Conservation (phyloP, 37 sponge, comb jelly and placozoan genomes). For the Agelas oroides region DNA sequence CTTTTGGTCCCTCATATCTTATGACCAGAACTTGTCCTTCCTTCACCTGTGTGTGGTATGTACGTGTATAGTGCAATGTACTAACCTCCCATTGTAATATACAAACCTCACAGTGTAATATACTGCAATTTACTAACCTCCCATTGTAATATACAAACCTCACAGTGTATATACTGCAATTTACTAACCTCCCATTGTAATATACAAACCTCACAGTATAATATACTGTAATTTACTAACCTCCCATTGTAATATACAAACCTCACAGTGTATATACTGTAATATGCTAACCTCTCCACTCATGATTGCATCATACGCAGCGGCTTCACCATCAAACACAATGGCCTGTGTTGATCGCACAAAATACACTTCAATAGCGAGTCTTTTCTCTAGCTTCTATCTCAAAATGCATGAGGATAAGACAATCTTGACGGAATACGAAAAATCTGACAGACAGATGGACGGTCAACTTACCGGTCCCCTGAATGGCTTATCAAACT, state of each 20-base stretch:
- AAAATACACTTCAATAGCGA: background rate
- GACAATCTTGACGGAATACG: too few species aligned
- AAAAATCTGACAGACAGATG: background rate
- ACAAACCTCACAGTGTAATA: constrained; percentile 73
- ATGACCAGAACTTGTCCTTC: constrained; percentile 76
- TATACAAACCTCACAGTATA: constrained; percentile 73
- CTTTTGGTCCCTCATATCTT: constrained; percentile 81
- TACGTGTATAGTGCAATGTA: background rate
- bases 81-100: constrained; percentile 50
- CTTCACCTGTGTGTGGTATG: constrained; percentile 65
- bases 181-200: constrained; percentile 33
- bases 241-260: constrained; percentile 78
- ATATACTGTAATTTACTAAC: constrained; percentile 43
- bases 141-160: constrained; percentile 75
- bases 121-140: constrained; percentile 58
- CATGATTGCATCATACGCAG: constrained; percentile 77
- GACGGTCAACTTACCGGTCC: constrained; percentile 59
- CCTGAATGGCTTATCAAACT: constrained; percentile 62
- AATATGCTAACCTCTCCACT: constrained; percentile 31
- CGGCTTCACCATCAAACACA: constrained; percentile 78
- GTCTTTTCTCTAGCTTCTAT: background rate
- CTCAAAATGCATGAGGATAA: background rate
- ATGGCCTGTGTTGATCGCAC: constrained; percentile 46
- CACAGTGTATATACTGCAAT: background rate
- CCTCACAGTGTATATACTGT: constrained; percentile 36